Conservation (phyloP, 2,797 vertebrate genomes). For the Oreonectes daqikongensis region DNA sequence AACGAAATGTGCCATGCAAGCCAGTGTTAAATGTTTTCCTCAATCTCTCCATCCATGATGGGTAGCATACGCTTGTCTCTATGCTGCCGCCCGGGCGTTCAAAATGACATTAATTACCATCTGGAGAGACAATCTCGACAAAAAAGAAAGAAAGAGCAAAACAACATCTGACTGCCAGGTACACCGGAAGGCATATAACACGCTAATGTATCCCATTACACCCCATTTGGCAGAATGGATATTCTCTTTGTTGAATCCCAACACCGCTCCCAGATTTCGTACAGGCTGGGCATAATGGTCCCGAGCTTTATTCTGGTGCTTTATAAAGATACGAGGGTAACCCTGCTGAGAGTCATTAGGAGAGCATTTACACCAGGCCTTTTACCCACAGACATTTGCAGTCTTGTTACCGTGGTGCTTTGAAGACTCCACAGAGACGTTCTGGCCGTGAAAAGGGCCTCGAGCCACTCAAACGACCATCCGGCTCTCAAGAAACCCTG, state of each 20-base stretch:
- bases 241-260: conserved; percentile 78
- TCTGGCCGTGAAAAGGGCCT: conserved; percentile 63
- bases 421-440: conserved; percentile 70
- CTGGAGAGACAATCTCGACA: conserved; percentile 56
- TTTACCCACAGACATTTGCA: conserved; percentile 72
- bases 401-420: conserved; percentile 58
- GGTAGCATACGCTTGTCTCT: conserved; percentile 45
- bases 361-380: conserved; percentile 72
- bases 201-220: conserved; percentile 83
- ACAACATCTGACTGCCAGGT: conserved; percentile 74
- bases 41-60: neutral
- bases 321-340: conserved; percentile 77
- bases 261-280: conserved; percentile 72
- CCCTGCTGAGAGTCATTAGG: conserved; percentile 82
- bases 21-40: conserved; percentile 2
- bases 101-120: conserved; percentile 66
- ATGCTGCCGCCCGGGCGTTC: conserved; percentile 45
- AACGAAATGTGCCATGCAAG: too few relatives aligned
- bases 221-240: conserved; percentile 76
- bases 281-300: conserved; percentile 76
- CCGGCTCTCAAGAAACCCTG: conserved; percentile 51
- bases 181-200: conserved; percentile 77
- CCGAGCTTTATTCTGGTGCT: conserved; percentile 74
- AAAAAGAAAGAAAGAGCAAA: conserved; percentile 72
- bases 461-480: conserved; percentile 57